These are phyloP conservation scores for Typhlomys cinereus DNA, from an alignment of 2,113 vertebrate genomes.

Conservation along the genomic window DNA sequence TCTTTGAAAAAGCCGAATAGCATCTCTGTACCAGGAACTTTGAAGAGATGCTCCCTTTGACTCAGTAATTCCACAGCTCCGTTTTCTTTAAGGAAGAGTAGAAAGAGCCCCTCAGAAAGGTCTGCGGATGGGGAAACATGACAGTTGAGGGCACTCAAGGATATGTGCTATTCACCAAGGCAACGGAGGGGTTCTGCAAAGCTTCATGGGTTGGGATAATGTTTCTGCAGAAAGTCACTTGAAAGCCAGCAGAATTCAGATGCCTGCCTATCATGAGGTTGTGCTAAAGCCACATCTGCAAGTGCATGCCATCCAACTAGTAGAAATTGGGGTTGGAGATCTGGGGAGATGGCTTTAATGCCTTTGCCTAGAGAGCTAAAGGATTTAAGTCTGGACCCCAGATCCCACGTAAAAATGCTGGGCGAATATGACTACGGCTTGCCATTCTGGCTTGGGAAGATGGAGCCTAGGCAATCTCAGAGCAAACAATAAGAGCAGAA, in stretches of 20 bases:
- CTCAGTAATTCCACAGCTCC: neutral
- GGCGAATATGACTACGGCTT: too few relatives aligned
- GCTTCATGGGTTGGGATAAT: neutral
- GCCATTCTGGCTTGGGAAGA: too few relatives aligned
- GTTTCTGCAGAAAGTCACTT: neutral
- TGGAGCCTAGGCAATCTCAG: too few relatives aligned
- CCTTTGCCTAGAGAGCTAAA: too few relatives aligned
- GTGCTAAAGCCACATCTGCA: neutral
- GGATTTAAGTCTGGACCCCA: too few relatives aligned
- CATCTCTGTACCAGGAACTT: neutral
- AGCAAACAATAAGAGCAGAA: too few relatives aligned
- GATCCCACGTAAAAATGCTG: too few relatives aligned
- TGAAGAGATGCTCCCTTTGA: neutral
- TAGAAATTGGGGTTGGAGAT: neutral
- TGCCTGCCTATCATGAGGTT: neutral
- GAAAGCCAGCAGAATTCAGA: neutral
- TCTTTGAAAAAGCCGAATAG: neutral
- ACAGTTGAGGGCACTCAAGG: too few relatives aligned
- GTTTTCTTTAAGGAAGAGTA: conserved; percentile 21
- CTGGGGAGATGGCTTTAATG: too few relatives aligned
- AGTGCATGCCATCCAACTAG: neutral
- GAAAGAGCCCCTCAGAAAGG: neutral
- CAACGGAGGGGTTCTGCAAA: too few relatives aligned
- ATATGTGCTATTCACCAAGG: too few relatives aligned
- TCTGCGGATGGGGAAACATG: neutral